These are phyloP conservation scores for Ailurus styani DNA, from an alignment of 2,113 vertebrate species.

Conservation along the genomic window DNA sequence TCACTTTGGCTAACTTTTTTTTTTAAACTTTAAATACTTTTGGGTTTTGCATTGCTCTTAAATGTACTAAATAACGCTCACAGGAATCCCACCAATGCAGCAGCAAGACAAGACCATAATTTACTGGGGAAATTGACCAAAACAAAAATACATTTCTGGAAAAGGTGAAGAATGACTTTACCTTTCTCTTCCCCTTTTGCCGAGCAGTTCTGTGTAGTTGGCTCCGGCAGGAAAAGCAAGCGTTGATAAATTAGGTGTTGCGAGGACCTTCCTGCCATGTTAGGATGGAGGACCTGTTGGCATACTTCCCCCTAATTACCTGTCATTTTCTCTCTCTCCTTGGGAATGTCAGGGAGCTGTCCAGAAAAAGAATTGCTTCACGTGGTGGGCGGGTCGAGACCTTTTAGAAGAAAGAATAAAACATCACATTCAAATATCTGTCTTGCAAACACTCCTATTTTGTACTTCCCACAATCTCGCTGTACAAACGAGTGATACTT, in stretches of 20 bases:
- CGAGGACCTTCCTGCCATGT: neutral
- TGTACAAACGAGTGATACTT: accelerated
- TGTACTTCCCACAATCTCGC: neutral
- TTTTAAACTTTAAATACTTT: neutral
- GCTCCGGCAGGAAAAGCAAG: neutral
- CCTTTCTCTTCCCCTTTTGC: neutral
- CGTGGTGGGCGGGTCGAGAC: neutral
- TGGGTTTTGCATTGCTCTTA: neutral
- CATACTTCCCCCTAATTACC: neutral
- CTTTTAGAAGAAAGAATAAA: neutral
- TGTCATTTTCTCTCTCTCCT: neutral
- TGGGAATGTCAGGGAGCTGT: neutral
- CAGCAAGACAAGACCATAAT: conserved; percentile 29
- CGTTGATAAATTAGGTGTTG: neutral
- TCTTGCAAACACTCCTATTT: neutral
- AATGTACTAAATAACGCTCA: neutral
- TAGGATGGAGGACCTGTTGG: neutral
- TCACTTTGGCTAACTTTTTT: neutral
- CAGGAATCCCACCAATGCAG: neutral
- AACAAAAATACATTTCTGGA: conserved; percentile 38
- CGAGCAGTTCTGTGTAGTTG: neutral
- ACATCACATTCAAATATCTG: neutral
- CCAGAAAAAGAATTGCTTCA: neutral
- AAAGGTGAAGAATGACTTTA: conserved; percentile 6
- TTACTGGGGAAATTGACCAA: conserved; percentile 57